Conservation (phyloP, 2,888 invertebrate species). For the Drosophila atripex region DNA sequence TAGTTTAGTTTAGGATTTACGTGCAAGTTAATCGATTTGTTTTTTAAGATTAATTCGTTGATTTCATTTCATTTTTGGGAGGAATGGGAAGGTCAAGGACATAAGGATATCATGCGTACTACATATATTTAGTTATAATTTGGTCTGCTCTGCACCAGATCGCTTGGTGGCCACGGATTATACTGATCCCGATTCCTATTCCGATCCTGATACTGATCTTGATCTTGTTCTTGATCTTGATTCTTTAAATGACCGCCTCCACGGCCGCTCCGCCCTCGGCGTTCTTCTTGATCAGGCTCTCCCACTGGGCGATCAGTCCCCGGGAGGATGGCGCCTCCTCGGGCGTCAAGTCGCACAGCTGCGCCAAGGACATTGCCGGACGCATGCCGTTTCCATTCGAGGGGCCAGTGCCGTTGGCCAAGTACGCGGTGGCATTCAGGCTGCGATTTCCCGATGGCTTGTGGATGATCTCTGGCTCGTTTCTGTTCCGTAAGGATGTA, state of each 20-base stretch:
- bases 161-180: slow-evolving; percentile 23
- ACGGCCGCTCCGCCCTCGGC: slow-evolving; percentile 56
- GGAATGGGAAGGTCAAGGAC: not conserved
- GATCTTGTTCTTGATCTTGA: slow-evolving; percentile 9
- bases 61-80: slow-evolving; percentile 20
- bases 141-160: slow-evolving; percentile 64
- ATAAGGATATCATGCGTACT: slow-evolving; percentile 27
- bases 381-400: slow-evolving; percentile 84
- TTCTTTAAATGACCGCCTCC: slow-evolving; percentile 60
- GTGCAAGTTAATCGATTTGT: slow-evolving; percentile 10
- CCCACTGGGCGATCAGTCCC: slow-evolving; percentile 91
- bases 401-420: slow-evolving; percentile 51
- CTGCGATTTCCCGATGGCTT: slow-evolving; percentile 66
- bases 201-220: slow-evolving; percentile 14
- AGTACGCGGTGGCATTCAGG: slow-evolving; percentile 50
- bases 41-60: slow-evolving; percentile 69
- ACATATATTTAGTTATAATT: slow-evolving; percentile 62
- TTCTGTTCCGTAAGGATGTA: slow-evolving; percentile 23
- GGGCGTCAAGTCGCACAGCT: slow-evolving; percentile 87
- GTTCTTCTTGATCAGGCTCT: slow-evolving; percentile 89
- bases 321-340: slow-evolving; percentile 89
- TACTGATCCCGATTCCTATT: not conserved
- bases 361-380: slow-evolving; percentile 88
- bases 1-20: too few relatives aligned
- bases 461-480: slow-evolving; percentile 56